phyloP scores from a whole-genome alignment of 2,888 invertebrate genomes.

The Zygothrica quintamaculata region DNA sequence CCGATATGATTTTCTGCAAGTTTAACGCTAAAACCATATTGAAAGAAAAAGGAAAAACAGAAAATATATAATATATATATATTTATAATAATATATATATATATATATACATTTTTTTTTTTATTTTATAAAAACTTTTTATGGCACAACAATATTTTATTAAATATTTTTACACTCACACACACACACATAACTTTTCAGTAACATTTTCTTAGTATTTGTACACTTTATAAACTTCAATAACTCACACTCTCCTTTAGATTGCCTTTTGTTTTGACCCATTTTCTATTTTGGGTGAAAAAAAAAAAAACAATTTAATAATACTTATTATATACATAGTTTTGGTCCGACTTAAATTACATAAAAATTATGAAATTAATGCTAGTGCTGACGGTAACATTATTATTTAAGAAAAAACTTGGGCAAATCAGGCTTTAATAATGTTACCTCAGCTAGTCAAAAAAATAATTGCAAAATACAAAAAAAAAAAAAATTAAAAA shows the following conservation, averaged over 20 bases:
- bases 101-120: no score
- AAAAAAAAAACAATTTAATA: no score
- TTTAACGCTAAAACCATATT: slow-evolving; percentile 78
- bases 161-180: slow-evolving; percentile 18
- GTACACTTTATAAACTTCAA: no score
- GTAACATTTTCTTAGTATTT: not conserved
- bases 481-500: not conserved
- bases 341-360: no score
- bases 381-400: no score
- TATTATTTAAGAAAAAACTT: not conserved
- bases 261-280: no score
- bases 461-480: not conserved
- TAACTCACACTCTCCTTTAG: no score
- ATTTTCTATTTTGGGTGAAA: no score
- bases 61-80: slow-evolving; percentile 12
- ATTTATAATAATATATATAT: slow-evolving; percentile 48
- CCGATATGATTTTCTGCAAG: slow-evolving; percentile 84
- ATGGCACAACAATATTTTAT: slow-evolving; percentile 52
- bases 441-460: no score
- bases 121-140: slow-evolving; percentile 33
- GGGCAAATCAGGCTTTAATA: not conserved
- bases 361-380: no score
- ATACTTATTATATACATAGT: no score
- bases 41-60: slow-evolving; percentile 7
- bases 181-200: slow-evolving; percentile 23